Evolutionary conservation across 2,113 vertebrate species (phyloP).

Genomic region (Percopsis transmontana): DNA sequence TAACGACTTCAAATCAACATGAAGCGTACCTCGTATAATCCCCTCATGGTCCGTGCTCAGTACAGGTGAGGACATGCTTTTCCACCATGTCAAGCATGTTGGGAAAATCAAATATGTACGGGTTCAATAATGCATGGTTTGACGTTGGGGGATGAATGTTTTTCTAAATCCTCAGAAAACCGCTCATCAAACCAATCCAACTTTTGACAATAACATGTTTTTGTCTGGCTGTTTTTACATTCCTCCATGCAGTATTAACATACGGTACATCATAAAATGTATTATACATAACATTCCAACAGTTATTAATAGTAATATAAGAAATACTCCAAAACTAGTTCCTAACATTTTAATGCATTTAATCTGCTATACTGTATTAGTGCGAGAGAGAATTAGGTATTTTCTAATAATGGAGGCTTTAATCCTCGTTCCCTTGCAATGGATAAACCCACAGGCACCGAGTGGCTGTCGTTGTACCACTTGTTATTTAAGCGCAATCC

Average conservation of each 20-base stretch:
- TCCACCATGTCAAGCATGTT: background rate
- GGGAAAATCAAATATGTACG: background rate
- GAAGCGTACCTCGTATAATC: conserved; percentile 57
- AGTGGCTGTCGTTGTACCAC: too few relatives aligned
- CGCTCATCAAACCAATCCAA: background rate
- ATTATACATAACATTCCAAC: background rate
- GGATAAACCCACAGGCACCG: too few relatives aligned
- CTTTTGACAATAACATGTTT: conserved; percentile 10
- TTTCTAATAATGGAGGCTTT: too few relatives aligned
- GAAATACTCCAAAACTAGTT: too few relatives aligned
- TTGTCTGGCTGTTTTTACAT: background rate
- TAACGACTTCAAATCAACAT: conserved; percentile 16
- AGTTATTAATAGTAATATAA: background rate
- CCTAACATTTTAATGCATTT: too few relatives aligned
- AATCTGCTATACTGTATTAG: too few relatives aligned
- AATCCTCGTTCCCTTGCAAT: too few relatives aligned
- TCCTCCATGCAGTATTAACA: background rate
- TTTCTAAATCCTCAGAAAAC: background rate
- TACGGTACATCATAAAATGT: background rate
- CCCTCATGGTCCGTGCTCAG: conserved; percentile 11
- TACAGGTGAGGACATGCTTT: conserved; percentile 24
- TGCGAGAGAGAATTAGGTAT: too few relatives aligned
- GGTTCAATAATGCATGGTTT: background rate
- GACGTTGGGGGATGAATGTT: background rate
- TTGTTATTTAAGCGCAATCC: too few relatives aligned